Percentiles rank a stretch among this genome's conserved stretches.
phyloP scores from a whole-genome alignment of 1,140 invertebrate species.

The Adelges cooleyi region DNA sequence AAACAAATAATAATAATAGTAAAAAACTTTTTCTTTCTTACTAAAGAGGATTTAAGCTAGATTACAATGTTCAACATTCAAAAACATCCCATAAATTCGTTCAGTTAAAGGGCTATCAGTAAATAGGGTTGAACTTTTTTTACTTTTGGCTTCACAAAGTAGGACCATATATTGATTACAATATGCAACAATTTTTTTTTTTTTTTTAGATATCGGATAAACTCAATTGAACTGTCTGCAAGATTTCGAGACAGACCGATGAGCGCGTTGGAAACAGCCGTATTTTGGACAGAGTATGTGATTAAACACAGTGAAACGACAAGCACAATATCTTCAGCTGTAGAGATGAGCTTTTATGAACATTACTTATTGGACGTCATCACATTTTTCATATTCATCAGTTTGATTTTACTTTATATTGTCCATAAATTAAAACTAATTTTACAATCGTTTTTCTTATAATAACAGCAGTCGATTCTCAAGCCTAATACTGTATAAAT shows the following conservation, averaged over 20 bases:
- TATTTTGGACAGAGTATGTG: conserved; percentile 50
- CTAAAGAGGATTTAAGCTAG: too few relatives aligned
- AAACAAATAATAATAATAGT: too few relatives aligned
- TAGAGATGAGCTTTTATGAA: conserved; percentile 29
- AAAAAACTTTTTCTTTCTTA: too few relatives aligned
- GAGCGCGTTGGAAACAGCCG: conserved; percentile 42
- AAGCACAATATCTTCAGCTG: conserved; percentile 18
- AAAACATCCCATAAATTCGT: too few relatives aligned
- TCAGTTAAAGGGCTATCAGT: too few relatives aligned
- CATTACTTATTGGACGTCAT: conserved; percentile 30
- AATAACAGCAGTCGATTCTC: too few relatives aligned
- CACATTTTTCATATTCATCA: background rate
- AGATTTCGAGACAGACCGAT: conserved; percentile 37
- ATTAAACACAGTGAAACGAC: conserved; percentile 38
- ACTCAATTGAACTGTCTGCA: conserved; percentile 2
- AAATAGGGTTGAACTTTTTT: too few relatives aligned
- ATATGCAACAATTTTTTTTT: background rate
- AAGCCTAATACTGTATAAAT: too few relatives aligned
- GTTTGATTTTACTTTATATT: background rate
- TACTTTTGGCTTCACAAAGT: too few relatives aligned
- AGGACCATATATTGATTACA: too few relatives aligned
- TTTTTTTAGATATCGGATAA: conserved; percentile 32
- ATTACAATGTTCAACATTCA: too few relatives aligned
- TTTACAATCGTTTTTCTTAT: too few relatives aligned
- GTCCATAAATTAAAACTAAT: background rate